A percentile compares a stretch with the other conserved stretches of the same genome.
Evolutionary conservation across 2,888 invertebrate species (phyloP).

Genomic region (Stenodema calcarata): DNA sequence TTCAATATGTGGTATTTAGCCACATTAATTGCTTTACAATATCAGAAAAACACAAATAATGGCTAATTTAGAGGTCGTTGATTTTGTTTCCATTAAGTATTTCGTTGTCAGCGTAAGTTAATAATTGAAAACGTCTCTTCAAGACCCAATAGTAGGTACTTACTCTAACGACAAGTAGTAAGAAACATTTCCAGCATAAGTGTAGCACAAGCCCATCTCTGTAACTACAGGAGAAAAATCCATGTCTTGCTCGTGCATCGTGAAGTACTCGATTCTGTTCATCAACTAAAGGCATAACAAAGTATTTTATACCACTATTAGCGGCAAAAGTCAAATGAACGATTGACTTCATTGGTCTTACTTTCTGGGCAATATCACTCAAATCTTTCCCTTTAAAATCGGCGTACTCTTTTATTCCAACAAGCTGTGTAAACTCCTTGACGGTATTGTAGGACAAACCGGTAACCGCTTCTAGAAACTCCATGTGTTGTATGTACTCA

Average conservation of each 20-base stretch:
- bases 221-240: not conserved
- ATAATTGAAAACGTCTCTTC: no score
- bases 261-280: not conserved
- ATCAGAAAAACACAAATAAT: no score
- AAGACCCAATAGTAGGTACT: no score
- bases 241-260: not conserved
- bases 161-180: not conserved
- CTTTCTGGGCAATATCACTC: slow-evolving; percentile 52
- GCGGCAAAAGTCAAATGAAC: not conserved
- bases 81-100: no score
- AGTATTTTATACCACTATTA: not conserved
- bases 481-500: slow-evolving; percentile 62
- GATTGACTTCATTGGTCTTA: slow-evolving; percentile 12
- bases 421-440: slow-evolving; percentile 61
- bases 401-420: slow-evolving; percentile 60
- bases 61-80: no score
- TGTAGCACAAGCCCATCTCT: not conserved
- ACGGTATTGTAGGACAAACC: slow-evolving; percentile 63
- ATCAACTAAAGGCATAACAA: not conserved
- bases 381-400: slow-evolving; percentile 49
- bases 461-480: slow-evolving; percentile 62
- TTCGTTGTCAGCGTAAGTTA: no score
- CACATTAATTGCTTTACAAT: no score
- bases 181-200: slow-evolving; percentile 8
- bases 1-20: no score